These are phyloP conservation scores for Phrynocephalus forsythii DNA, from an alignment of 2,797 vertebrate genomes.

Conservation along the genomic window DNA sequence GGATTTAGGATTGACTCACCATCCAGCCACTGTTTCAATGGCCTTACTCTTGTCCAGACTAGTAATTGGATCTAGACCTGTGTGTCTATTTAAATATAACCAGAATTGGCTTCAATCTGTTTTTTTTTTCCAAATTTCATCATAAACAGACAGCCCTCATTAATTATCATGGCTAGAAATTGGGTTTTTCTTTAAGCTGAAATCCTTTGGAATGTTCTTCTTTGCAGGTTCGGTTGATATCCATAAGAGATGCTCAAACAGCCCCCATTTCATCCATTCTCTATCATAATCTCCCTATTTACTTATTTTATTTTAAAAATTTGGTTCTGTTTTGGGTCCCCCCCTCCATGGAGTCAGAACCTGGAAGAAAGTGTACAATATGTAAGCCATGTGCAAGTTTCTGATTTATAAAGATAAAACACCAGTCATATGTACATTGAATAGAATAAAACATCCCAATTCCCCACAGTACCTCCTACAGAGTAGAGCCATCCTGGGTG, in stretches of 20 bases:
- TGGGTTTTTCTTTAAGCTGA: not conserved
- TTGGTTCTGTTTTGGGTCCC: no score
- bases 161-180: not conserved
- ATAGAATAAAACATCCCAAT: no score
- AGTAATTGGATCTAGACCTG: no score
- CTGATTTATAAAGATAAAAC: not conserved
- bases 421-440: not conserved
- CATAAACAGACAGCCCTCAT: accelerated
- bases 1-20: no score
- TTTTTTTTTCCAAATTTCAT: not conserved
- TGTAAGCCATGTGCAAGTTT: not conserved
- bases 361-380: not conserved
- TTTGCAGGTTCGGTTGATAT: not conserved
- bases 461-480: no score
- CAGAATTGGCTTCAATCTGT: not conserved
- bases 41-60: no score
- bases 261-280: no score
- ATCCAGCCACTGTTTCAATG: no score
- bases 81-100: not conserved
- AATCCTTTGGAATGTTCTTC: not conserved
- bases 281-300: no score
- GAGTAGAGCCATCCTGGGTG: no score
- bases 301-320: no score
- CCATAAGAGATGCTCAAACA: not conserved
- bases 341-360: no score